Evolutionary conservation across 2,113 vertebrate species (phyloP).

Genomic region (Percopsis transmontana): DNA sequence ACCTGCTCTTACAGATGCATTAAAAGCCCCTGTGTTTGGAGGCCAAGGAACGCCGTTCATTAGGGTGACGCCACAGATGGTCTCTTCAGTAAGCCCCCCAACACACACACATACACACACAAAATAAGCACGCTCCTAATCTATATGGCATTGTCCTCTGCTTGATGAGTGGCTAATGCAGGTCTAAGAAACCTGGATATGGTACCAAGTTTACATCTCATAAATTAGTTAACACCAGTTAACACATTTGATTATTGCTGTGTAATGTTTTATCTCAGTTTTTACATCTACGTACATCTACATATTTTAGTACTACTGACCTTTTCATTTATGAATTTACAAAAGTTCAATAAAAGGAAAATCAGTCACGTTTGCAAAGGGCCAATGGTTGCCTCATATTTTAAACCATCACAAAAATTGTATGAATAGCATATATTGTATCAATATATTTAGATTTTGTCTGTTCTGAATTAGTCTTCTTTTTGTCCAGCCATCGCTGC

Average conservation of each 20-base stretch:
- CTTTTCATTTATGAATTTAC: not conserved
- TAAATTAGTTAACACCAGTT: not conserved
- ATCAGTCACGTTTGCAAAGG: too few species aligned
- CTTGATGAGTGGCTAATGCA: constrained; percentile 48
- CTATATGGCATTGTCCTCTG: constrained; percentile 60
- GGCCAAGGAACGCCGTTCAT: constrained; percentile 72
- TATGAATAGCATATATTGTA: not conserved
- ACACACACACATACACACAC: constrained; percentile 47
- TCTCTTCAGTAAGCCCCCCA: constrained; percentile 68
- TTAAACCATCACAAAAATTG: too few species aligned
- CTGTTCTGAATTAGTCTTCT: not conserved
- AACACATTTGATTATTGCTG: not conserved
- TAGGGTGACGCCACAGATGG: constrained; percentile 75
- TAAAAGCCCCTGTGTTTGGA: constrained; percentile 66
- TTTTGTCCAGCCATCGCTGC: constrained; percentile 7
- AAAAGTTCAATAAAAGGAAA: not conserved
- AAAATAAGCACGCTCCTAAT: constrained; percentile 63
- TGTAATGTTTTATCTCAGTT: not conserved
- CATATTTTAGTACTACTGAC: not conserved
- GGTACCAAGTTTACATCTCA: constrained; percentile 1
- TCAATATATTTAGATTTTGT: too few species aligned
- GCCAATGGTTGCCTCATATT: too few species aligned
- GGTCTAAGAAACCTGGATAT: constrained; percentile 28
- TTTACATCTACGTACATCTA: not conserved
- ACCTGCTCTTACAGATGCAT: constrained; percentile 78